Base-by-base conservation (phyloP, 2,888 invertebrate genomes). In the Lochmaea crataegi region DNA sequence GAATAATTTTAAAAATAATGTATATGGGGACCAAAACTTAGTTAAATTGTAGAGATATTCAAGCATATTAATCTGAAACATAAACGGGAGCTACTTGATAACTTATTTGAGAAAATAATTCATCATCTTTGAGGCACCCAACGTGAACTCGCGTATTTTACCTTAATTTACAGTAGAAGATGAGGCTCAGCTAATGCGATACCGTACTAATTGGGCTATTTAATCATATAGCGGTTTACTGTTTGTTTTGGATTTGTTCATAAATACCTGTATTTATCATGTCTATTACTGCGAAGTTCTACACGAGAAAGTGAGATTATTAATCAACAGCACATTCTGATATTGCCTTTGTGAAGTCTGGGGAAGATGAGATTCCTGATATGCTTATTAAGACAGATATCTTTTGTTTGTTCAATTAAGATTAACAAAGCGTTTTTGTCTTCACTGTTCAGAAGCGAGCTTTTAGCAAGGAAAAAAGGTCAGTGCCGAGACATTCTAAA, bases 161-260 rank as follows among this genome's bases (percentile, higher is more conserved):
- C 22, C 58, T 58, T 56, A 32, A 65, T 51, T 45, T 14, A 14
- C 45, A 45, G 45, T 6, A 14, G 11, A 45, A 45, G 45, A 45
- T 45, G 45, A 45, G 5, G 56, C 66, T 32, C 32, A 18, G 4
- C 68, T 72, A 67, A 69, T 72, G 66, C 66, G 67, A 72, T 72
- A 58, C 69, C 51, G 58, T 56, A 53, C 64, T 75, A 75, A 75
- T 72, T 72, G 67, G 72, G 58, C 63, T 72, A 72, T 66, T 75
- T 69, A 58, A 60, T 60, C 60, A 58, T 72, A 68, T 51, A 68
- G 68, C 38, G 22, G 38, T 45, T 72, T 65, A 22, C 64, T 58
- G 60, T 72, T 72, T 68, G 72, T 68, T 67, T 63, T 64, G 58
- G 68, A 65, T 68, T 63, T 18, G 32, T 57, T 64, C 72, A 64